Evolutionary conservation across 2,888 invertebrate species (phyloP), one percentile per base, ranked within the genome.

Genomic region (Fissipunctia ypsillon): DNA sequence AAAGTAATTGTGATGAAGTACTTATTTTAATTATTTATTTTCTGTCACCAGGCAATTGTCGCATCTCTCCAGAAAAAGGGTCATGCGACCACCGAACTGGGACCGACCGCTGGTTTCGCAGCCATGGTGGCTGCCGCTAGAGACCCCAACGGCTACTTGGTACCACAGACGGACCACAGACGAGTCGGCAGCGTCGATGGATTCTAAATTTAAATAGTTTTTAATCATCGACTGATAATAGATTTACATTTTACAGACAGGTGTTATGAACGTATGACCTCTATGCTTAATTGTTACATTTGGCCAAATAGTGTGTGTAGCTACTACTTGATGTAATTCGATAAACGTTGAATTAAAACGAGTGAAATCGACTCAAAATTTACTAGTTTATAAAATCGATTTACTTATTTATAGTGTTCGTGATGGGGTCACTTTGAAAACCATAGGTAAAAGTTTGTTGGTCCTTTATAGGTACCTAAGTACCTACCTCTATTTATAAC

Each of bases 61-160:
- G 84, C 92, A 28, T 94, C 93, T 22, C 92, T 97, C 31, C 89
- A 88, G 22, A 86, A 88, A 4, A 95, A 96, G 70, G 97, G 97
- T 0, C 97, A 97, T 87, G 93, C 94, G 7, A 93, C 95, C 3
- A 94, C 92, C 1, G 91, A 93, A 67, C 91, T 94, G 12, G 91
- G 92, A 0, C 92, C 94, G 0, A 97, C 96, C 0, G 97, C 97
- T 14, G 97, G 97, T 2, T 97, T 97, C 90, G 97, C 97, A 3
- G 97, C 97, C 7, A 93, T 97, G 72, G 97, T 97, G 5, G 97
- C 96, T 0, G 95, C 97, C 6, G 88, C 90, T 0, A 93, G 97
- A 0, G 95, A 96, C 68, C 87, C 94, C 0, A 91, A 94, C 14
- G 95, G 96, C 0, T 88, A 91, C 35, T 79, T 94, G 4, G 76